Evolutionary conservation across 2,797 vertebrate species (phyloP).

Genomic region (Microchirus variegatus): DNA sequence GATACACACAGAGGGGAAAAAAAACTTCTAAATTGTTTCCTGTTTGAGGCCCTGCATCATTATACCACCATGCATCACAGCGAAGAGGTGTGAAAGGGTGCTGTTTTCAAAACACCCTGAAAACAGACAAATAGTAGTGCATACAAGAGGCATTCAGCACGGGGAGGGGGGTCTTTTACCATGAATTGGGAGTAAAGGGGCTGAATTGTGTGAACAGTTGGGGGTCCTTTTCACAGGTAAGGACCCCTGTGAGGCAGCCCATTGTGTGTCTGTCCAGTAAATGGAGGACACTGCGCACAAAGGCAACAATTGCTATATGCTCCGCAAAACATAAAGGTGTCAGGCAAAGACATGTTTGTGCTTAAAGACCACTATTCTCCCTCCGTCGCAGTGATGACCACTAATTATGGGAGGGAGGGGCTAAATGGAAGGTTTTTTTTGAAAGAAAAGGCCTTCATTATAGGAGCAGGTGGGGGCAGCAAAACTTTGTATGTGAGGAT

Average conservation of each 20-base stretch:
- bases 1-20: conserved; percentile 24
- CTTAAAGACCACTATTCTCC: conserved; percentile 79
- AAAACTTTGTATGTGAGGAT: conserved; percentile 33
- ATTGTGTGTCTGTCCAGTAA: conserved; percentile 81
- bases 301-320: conserved; percentile 80
- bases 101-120: conserved; percentile 84
- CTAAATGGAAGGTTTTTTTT: conserved; percentile 53
- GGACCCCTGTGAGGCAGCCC: conserved; percentile 73
- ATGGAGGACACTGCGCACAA: conserved; percentile 78
- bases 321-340: conserved; percentile 80
- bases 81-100: conserved; percentile 76
- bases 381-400: conserved; percentile 72
- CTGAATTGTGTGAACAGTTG: conserved; percentile 75
- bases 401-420: conserved; percentile 78
- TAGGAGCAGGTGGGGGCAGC: conserved; percentile 71
- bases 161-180: conserved; percentile 69
- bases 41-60: conserved; percentile 75
- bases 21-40: conserved; percentile 68
- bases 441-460: conserved; percentile 75
- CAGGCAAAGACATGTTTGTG: conserved; percentile 76
- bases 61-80: conserved; percentile 67
- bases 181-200: conserved; percentile 76
- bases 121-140: conserved; percentile 81
- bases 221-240: conserved; percentile 86
- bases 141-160: conserved; percentile 78